phyloP scores from a whole-genome alignment of 2,888 invertebrate species.

The Lasioglossum villosulum region DNA sequence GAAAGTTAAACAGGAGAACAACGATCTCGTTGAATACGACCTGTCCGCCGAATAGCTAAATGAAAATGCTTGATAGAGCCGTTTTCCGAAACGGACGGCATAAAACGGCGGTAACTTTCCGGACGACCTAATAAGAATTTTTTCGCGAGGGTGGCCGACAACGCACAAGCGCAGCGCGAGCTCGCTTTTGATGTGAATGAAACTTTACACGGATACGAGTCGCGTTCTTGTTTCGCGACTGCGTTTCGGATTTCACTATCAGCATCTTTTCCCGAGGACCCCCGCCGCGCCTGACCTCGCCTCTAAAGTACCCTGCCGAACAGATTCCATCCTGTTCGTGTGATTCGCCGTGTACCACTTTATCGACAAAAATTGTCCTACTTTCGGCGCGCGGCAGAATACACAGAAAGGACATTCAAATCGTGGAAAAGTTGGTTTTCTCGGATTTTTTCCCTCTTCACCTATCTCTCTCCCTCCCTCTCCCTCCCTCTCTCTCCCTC shows the following conservation, averaged over 20 bases:
- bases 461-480: neutral
- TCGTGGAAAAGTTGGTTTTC: neutral
- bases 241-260: slow-evolving; percentile 18
- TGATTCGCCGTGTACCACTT: neutral
- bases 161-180: neutral
- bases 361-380: slow-evolving; percentile 2
- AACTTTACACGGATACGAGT: slow-evolving; percentile 42
- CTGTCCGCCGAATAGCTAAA: neutral
- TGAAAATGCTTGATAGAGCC: neutral
- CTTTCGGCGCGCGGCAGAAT: neutral
- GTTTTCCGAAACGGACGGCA: neutral
- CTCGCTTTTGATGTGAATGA: neutral
- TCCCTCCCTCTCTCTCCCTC: neutral
- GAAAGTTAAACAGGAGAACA: neutral
- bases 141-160: neutral
- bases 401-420: slow-evolving; percentile 16
- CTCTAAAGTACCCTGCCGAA: slow-evolving; percentile 1
- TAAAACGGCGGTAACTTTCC: neutral
- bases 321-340: slow-evolving; percentile 2
- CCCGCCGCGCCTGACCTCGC: neutral
- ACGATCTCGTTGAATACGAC: neutral
- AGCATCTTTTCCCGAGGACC: slow-evolving; percentile 5
- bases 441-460: neutral
- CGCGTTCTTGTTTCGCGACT: slow-evolving; percentile 26
- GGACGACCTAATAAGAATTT: slow-evolving; percentile 2